A percentile compares a stretch with the other conserved stretches of the same genome.
phyloP scores from a whole-genome alignment of 2,888 invertebrate species.

The Drosophila kambysellisi region DNA sequence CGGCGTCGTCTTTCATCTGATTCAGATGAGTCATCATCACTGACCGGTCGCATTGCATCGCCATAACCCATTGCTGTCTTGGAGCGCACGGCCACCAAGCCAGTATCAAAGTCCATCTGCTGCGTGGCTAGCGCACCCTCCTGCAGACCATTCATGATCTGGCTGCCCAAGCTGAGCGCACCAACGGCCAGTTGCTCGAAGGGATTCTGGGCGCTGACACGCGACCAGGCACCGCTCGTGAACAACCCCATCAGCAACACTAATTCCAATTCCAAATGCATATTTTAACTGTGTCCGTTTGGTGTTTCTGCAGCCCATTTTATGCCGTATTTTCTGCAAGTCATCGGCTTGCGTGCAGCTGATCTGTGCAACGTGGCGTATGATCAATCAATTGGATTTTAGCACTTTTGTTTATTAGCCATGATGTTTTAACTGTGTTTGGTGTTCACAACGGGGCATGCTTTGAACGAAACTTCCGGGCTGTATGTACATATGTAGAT shows the following conservation, averaged over 20 bases:
- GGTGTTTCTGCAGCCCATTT: constrained; percentile 23
- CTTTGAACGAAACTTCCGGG: constrained; percentile 18
- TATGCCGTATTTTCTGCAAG: constrained; percentile 14
- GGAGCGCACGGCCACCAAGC: constrained; percentile 48
- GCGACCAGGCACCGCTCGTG: constrained; percentile 40
- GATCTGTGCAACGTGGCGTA: constrained; percentile 41
- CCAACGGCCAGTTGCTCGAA: constrained; percentile 51
- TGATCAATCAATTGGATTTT: constrained; percentile 28
- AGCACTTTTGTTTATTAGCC: neutral
- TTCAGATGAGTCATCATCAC: constrained; percentile 51
- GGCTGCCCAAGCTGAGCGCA: constrained; percentile 60
- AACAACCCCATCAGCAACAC: constrained; percentile 26
- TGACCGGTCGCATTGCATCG: constrained; percentile 58
- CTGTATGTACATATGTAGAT: neutral
- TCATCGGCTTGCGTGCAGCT: constrained; percentile 44
- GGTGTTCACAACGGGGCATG: constrained; percentile 6
- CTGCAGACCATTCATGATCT: constrained; percentile 50
- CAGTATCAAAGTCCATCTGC: constrained; percentile 50
- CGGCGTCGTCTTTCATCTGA: constrained; percentile 59
- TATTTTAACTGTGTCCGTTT: constrained; percentile 27
- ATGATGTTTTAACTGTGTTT: neutral
- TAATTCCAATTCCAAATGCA: constrained; percentile 46
- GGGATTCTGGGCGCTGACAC: constrained; percentile 39
- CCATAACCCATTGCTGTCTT: constrained; percentile 61
- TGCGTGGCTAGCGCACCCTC: constrained; percentile 50